Evolutionary conservation across 2,113 vertebrate species (phyloP).

Genomic region (Platichthys flesus): DNA sequence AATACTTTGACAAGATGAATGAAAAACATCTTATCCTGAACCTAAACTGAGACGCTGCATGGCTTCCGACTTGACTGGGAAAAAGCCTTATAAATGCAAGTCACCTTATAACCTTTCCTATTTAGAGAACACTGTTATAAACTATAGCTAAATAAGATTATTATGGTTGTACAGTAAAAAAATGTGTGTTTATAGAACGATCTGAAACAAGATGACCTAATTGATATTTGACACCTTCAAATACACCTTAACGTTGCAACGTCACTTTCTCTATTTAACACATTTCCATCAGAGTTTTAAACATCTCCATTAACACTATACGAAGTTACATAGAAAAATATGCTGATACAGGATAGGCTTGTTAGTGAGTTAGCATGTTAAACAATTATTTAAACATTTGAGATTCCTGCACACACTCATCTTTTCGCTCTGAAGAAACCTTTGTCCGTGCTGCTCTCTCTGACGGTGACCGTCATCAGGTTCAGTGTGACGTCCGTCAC

Average conservation of each 20-base stretch:
- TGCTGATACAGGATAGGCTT: slow-evolving; percentile 47
- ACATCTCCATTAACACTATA: slow-evolving; percentile 58
- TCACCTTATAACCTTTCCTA: neutral
- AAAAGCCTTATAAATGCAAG: neutral
- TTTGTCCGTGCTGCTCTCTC: slow-evolving; percentile 97
- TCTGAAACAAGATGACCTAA: neutral
- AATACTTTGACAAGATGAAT: neutral
- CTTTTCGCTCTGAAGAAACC: slow-evolving; percentile 95
- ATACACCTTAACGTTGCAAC: neutral
- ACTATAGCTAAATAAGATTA: neutral
- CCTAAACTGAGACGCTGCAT: neutral
- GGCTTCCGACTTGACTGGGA: neutral
- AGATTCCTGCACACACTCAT: slow-evolving; percentile 75
- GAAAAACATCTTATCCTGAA: neutral
- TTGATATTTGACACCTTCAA: neutral
- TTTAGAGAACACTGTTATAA: neutral
- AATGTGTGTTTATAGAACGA: neutral
- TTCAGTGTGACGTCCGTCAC: slow-evolving; percentile 98
- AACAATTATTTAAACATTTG: slow-evolving; percentile 6
- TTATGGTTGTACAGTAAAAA: slow-evolving; percentile 1
- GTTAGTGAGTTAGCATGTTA: slow-evolving; percentile 44
- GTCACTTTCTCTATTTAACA: slow-evolving; percentile 38
- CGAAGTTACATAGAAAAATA: slow-evolving; percentile 69
- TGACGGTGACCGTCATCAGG: slow-evolving; percentile 96
- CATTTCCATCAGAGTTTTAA: slow-evolving; percentile 59